Percentiles rank a stretch among this genome's conserved stretches.
Conservation (phyloP, 1,140 invertebrate species). For the Aphidius ervi region DNA sequence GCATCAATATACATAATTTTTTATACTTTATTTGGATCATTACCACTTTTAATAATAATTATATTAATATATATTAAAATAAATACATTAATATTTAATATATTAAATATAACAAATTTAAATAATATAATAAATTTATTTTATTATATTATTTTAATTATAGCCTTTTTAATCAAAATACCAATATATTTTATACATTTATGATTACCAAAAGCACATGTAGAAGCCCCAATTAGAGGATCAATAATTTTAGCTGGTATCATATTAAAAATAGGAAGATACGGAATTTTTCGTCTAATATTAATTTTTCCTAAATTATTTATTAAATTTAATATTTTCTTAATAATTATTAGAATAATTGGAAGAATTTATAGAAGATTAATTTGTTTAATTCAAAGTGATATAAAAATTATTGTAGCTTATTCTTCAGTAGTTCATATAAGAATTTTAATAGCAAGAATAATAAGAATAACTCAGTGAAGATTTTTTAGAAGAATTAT, state of each 20-base stretch:
- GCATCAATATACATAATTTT: slow-evolving; percentile 60
- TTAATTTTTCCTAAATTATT: slow-evolving; percentile 44
- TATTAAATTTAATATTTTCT: slow-evolving; percentile 49
- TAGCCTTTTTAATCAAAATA: slow-evolving; percentile 66
- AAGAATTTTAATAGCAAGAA: slow-evolving; percentile 50
- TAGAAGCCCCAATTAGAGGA: slow-evolving; percentile 65
- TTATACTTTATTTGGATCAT: slow-evolving; percentile 60
- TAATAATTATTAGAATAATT: slow-evolving; percentile 54
- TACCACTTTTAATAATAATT: slow-evolving; percentile 54
- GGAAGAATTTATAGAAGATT: slow-evolving; percentile 56
- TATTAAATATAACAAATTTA: slow-evolving; percentile 44
- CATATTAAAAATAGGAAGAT: slow-evolving; percentile 65
- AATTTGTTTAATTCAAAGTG: slow-evolving; percentile 58
- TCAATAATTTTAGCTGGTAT: slow-evolving; percentile 69
- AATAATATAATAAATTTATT: slow-evolving; percentile 46
- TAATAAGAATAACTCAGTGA: slow-evolving; percentile 49
- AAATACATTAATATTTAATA: slow-evolving; percentile 46
- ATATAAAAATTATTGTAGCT: slow-evolving; percentile 61
- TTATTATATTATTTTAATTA: slow-evolving; percentile 55
- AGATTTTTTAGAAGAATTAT: slow-evolving; percentile 51
- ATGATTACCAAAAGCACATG: slow-evolving; percentile 70
- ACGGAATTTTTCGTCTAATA: slow-evolving; percentile 58
- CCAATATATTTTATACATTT: slow-evolving; percentile 67
- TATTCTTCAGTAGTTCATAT: slow-evolving; percentile 60
- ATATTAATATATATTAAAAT: slow-evolving; percentile 36